These are phyloP conservation scores for Caenorhabditis drosophilae DNA, from an alignment of 2,888 invertebrate genomes.

Conservation along the genomic window DNA sequence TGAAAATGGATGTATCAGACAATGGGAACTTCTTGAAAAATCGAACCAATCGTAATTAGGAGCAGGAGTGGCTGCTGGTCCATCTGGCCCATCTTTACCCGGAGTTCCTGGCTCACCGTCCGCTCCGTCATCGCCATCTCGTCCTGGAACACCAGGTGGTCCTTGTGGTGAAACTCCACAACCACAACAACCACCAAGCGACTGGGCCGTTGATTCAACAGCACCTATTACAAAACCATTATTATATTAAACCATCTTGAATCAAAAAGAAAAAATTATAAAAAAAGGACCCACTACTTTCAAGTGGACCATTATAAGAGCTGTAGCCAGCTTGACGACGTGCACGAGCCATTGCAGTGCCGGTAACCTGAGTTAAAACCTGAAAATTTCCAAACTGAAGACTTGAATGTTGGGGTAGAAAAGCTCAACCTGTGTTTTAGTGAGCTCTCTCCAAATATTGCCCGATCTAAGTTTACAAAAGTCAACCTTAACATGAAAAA, in stretches of 20 bases:
- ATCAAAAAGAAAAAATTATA: conserved; percentile 5
- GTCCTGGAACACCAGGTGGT: conserved; percentile 59
- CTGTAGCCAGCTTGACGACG: conserved; percentile 43
- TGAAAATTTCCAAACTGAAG: conserved; percentile 15
- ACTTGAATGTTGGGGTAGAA: background rate
- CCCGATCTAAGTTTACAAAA: conserved; percentile 43
- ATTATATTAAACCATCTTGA: no score
- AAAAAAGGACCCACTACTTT: conserved; percentile 21
- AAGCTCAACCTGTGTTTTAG: conserved; percentile 38
- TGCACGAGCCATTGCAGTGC: conserved; percentile 33
- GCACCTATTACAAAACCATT: no score
- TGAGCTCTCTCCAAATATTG: conserved; percentile 44
- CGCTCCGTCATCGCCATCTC: conserved; percentile 57
- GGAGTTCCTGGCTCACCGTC: conserved; percentile 57
- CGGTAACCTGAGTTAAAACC: conserved; percentile 37
- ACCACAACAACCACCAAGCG: conserved; percentile 50
- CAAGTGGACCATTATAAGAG: conserved; percentile 20
- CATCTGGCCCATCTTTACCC: conserved; percentile 56
- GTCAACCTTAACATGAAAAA: conserved; percentile 15
- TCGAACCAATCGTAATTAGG: conserved; percentile 50
- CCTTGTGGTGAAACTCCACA: conserved; percentile 55
- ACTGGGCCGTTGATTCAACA: conserved; percentile 33
- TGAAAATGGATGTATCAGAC: no score
- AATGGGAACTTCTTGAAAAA: no score
- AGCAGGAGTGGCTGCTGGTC: conserved; percentile 51